phyloP scores from a whole-genome alignment of 2,888 invertebrate species.

The Leptinotarsa rubiginosa region DNA sequence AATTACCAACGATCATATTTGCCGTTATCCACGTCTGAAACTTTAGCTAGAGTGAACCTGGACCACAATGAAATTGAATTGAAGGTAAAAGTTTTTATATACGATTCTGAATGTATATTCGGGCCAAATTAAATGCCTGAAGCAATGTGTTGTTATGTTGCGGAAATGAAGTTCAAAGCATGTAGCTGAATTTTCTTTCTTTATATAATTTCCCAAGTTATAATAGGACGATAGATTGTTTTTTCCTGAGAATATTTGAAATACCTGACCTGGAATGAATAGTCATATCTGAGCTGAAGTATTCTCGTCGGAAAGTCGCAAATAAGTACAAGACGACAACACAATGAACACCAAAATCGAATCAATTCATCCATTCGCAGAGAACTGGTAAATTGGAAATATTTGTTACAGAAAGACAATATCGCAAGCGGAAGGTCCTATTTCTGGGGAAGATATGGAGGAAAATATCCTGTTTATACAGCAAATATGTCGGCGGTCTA shows the following conservation, averaged over 20 bases:
- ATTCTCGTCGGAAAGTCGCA: not conserved
- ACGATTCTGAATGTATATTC: not conserved
- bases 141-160: conserved; percentile 24
- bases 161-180: conserved; percentile 14
- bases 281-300: conserved; percentile 1
- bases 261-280: conserved; percentile 26
- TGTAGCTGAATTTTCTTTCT: conserved; percentile 28
- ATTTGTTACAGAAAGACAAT: conserved; percentile 52
- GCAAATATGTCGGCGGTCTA: conserved; percentile 72
- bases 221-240: conserved; percentile 33
- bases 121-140: not conserved
- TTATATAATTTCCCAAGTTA: conserved; percentile 18
- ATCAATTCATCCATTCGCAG: not conserved
- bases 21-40: conserved; percentile 69
- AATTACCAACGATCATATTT: conserved; percentile 71
- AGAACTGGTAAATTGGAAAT: conserved; percentile 26
- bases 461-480: conserved; percentile 68
- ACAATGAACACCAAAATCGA: not conserved
- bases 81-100: conserved; percentile 67
- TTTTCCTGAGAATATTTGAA: conserved; percentile 6
- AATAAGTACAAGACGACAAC: not conserved
- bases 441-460: conserved; percentile 68
- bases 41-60: conserved; percentile 69
- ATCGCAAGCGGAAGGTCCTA: conserved; percentile 66
- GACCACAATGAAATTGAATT: conserved; percentile 74